Conservation (phyloP, 2,888 invertebrate genomes). For the Heliconius sara region DNA sequence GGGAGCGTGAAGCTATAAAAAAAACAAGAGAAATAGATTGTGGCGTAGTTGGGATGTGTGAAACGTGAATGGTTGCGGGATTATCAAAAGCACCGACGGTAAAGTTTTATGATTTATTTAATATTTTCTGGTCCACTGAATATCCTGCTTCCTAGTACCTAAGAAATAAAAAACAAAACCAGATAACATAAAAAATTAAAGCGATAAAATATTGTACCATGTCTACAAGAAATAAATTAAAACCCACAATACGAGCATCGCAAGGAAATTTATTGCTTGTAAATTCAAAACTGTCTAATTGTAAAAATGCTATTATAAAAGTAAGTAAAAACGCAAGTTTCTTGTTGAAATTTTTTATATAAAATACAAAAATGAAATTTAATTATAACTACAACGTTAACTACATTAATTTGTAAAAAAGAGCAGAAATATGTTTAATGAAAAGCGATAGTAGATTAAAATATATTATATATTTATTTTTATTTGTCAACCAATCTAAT, state of each 20-base stretch:
- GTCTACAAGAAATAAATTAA: not conserved
- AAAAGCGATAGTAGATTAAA: not conserved
- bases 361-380: no score
- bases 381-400: no score
- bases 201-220: not conserved
- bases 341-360: no score
- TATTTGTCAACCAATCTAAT: no score
- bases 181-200: not conserved
- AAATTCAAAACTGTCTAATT: not conserved
- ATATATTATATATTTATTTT: not conserved
- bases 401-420: not conserved
- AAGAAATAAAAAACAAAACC: not conserved
- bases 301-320: not conserved
- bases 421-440: not conserved
- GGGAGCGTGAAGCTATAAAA: no score
- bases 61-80: not conserved
- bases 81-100: not conserved
- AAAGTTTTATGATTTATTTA: not conserved
- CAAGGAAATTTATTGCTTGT: not conserved
- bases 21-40: not conserved
- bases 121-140: not conserved
- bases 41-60: no score
- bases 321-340: no score
- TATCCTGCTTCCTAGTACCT: not conserved
- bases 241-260: not conserved